phyloP scores from a whole-genome alignment of 2,888 invertebrate genomes.

The Synergus itoensis region DNA sequence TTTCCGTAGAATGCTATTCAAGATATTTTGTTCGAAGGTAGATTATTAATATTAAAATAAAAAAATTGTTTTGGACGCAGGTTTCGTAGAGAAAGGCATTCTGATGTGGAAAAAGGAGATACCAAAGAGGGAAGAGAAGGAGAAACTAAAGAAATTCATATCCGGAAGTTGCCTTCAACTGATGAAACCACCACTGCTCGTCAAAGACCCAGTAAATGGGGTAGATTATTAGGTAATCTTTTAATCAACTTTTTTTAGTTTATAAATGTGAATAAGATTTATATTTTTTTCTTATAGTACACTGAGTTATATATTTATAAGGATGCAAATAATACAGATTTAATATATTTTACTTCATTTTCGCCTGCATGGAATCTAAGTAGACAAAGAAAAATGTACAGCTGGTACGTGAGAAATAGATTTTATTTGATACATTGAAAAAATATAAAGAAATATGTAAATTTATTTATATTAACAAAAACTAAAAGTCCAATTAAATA shows the following conservation, averaged over 20 bases:
- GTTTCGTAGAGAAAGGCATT: constrained; percentile 75
- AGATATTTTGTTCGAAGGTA: neutral
- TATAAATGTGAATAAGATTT: neutral
- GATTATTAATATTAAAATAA: neutral
- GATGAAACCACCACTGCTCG: constrained; percentile 80
- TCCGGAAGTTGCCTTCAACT: constrained; percentile 80
- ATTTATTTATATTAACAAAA: neutral
- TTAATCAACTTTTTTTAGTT: neutral
- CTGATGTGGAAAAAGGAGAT: constrained; percentile 84
- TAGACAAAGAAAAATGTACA: neutral
- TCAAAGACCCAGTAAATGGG: constrained; percentile 87
- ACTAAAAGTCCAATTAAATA: too few species aligned
- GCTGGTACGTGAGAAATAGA: neutral
- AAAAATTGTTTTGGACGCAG: constrained; percentile 60
- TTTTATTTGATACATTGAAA: neutral
- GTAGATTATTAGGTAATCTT: constrained; percentile 84
- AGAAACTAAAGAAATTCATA: constrained; percentile 76
- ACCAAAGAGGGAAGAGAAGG: constrained; percentile 77
- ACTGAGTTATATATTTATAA: too few species aligned
- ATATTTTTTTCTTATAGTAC: too few species aligned
- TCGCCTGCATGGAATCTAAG: neutral
- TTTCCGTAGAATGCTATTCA: constrained; percentile 44
- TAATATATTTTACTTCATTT: neutral
- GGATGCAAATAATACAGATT: neutral
- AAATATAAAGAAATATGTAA: neutral